Evolutionary conservation across 2,113 vertebrate genomes (phyloP), one percentile per base, ranked within the genome.

Genomic region (Dryoscopus gambensis): DNA sequence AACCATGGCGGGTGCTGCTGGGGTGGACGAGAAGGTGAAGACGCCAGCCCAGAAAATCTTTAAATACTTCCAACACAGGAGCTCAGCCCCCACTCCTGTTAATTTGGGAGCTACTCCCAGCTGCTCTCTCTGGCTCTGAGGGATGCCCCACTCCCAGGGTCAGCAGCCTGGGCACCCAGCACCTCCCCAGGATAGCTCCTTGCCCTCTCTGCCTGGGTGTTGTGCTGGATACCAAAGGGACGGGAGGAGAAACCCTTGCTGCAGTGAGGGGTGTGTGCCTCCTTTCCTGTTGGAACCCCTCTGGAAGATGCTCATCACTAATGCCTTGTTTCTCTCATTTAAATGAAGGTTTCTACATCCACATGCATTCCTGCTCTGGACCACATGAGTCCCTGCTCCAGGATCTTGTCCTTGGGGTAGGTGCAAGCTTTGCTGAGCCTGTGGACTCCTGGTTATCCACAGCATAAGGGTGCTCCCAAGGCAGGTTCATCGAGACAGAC

Each of bases 11-110:
- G 77, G 87, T 93, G 90, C 60, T 95, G 88, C 92, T 95, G 92
- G 87, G 92, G 95, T 94, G 94, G 95, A 91, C 5, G 7, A 76
- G 88, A 75, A 94, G 88, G 81, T 94, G 91, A 97, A 70, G 87
- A 84, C 1, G 10, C 63, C 79, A 94, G 86, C 87, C 89, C 83
- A 35, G 80, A 83, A 89, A 69, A 83, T 88, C 86, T 95, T 93
- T 89, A 86, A 92, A 94, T 92, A 69, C 28, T 73, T 84, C 30
- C 60, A 92, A n/a, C 19, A 31, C 24, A 50, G 80, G 89, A 94
- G 87, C 68, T 95, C 80, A 92, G 86, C 84, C 55, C 49, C 93
- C 40, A 49, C 68, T 94, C n/a, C 68, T 84, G 76, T 92, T 95
- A 89, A 89, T 81, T 69, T 92, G 68, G 68, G 84, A 95, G 35